Percentiles rank a stretch among this genome's conserved stretches.
These are phyloP conservation scores for Morelia viridis DNA, from an alignment of 2,797 vertebrate species.

Conservation along the genomic window DNA sequence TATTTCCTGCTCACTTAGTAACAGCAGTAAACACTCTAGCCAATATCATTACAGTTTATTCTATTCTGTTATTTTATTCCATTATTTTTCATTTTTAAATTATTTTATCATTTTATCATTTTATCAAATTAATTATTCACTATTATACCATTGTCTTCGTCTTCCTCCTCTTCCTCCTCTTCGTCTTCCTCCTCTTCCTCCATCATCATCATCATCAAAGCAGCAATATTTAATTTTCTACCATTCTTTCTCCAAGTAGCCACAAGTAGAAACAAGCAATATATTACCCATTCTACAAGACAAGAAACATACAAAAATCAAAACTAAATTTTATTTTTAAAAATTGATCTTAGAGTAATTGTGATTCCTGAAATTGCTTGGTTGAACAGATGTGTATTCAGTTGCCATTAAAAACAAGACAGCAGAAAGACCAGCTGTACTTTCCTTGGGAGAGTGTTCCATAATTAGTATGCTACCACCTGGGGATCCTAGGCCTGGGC, in stretches of 20 bases:
- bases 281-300: background rate
- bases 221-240: background rate
- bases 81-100: background rate
- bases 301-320: background rate
- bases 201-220: background rate
- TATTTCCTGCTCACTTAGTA: constrained; percentile 2
- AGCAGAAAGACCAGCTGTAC: background rate
- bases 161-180: background rate
- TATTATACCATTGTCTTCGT: background rate
- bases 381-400: background rate
- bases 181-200: background rate
- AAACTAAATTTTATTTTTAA: background rate
- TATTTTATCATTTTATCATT: background rate
- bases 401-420: background rate
- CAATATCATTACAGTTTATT: background rate
- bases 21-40: background rate
- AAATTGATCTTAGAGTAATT: background rate
- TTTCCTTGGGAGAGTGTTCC: background rate
- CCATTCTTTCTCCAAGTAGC: background rate
- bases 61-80: background rate
- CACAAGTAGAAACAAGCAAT: background rate
- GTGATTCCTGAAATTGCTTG: background rate
- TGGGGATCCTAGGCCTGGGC: no score
- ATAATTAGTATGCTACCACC: background rate
- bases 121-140: constrained; percentile 10